Evolutionary conservation across 2,888 invertebrate species (phyloP).

Genomic region (Heliconius ismenius): DNA sequence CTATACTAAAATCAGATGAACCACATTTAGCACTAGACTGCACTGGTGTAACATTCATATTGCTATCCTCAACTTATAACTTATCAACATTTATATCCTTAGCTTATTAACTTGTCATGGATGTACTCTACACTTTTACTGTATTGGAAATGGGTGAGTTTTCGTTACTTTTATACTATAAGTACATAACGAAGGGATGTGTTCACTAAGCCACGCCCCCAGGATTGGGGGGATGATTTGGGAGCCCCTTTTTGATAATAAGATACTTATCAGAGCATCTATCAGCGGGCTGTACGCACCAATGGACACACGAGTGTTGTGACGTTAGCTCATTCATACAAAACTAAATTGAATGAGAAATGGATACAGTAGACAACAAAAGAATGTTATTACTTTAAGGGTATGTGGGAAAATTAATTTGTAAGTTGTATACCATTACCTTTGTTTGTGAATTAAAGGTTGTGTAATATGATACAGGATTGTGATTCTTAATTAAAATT

Average conservation of each 20-base stretch:
- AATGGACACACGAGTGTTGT: slow-evolving; percentile 69
- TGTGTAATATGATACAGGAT: slow-evolving; percentile 33
- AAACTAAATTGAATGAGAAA: slow-evolving; percentile 67
- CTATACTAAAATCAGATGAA: slow-evolving; percentile 83
- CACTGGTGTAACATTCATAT: slow-evolving; percentile 65
- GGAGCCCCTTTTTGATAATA: slow-evolving; percentile 54
- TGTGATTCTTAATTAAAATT: slow-evolving; percentile 39
- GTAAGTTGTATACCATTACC: slow-evolving; percentile 64
- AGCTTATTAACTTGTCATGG: background rate
- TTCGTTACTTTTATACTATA: slow-evolving; percentile 51
- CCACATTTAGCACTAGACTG: slow-evolving; percentile 64
- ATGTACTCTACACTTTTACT: background rate
- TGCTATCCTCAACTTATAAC: slow-evolving; percentile 38
- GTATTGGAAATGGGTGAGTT: slow-evolving; percentile 1
- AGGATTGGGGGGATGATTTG: slow-evolving; percentile 35
- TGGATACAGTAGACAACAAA: slow-evolving; percentile 77
- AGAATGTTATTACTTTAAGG: slow-evolving; percentile 78
- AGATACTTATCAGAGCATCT: slow-evolving; percentile 50
- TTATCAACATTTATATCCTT: slow-evolving; percentile 17
- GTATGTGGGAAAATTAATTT: slow-evolving; percentile 81
- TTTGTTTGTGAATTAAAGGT: slow-evolving; percentile 47
- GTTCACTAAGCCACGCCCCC: slow-evolving; percentile 56
- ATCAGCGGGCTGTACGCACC: slow-evolving; percentile 65
- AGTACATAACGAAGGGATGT: slow-evolving; percentile 51
- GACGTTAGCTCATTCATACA: slow-evolving; percentile 74